Conservation (phyloP, 2,888 invertebrate genomes). For the Sarcophaga subvicina region DNA sequence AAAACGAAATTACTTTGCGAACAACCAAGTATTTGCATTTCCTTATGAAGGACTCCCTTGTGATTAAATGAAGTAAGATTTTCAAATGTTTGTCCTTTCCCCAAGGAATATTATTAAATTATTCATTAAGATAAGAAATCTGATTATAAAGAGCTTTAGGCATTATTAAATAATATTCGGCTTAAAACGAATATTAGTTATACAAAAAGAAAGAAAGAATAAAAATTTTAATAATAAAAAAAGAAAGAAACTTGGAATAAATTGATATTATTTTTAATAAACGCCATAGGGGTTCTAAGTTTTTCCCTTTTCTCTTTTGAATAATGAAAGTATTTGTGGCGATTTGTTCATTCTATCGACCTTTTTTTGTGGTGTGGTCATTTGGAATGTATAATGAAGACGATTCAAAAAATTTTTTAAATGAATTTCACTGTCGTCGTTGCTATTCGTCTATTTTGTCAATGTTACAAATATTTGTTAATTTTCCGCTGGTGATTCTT, state of each 20-base stretch:
- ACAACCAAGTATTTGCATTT: too few relatives aligned
- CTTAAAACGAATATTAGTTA: too few relatives aligned
- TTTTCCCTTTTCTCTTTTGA: background rate
- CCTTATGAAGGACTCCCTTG: too few relatives aligned
- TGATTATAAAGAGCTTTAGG: too few relatives aligned
- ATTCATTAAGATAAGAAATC: too few relatives aligned
- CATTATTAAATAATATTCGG: too few relatives aligned
- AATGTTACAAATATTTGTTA: conserved; percentile 72
- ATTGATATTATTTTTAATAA: conserved; percentile 29
- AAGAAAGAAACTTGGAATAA: background rate
- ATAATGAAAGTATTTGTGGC: conserved; percentile 1
- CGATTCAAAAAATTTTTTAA: background rate
- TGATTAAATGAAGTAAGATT: too few relatives aligned
- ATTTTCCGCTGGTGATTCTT: conserved; percentile 81
- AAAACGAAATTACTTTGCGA: too few relatives aligned
- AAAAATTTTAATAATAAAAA: background rate
- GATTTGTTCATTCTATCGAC: conserved; percentile 43
- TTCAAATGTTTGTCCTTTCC: too few relatives aligned
- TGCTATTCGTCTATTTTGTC: conserved; percentile 42
- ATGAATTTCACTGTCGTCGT: conserved; percentile 27
- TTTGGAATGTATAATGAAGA: conserved; percentile 4
- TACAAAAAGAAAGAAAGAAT: background rate
- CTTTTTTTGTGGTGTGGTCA: conserved; percentile 24
- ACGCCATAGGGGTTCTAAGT: conserved; percentile 22
- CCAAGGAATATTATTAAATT: too few relatives aligned